phyloP scores from a whole-genome alignment of 2,797 vertebrate species.

The Lerista edwardsae region DNA sequence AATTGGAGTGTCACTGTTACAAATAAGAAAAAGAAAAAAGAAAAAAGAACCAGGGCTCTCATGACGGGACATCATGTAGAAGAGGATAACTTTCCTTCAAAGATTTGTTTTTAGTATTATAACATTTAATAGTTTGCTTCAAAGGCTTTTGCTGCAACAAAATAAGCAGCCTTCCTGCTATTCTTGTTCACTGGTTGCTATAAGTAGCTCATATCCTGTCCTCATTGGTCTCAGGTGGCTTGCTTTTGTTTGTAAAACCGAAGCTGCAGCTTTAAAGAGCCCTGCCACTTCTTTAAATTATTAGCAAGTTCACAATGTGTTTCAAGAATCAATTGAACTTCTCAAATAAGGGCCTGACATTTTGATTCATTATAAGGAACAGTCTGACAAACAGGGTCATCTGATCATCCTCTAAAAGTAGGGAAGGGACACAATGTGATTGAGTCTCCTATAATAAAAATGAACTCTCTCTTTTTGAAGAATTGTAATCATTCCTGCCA shows the following conservation, averaged over 20 bases:
- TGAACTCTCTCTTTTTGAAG: slow-evolving; percentile 37
- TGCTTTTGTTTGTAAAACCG: slow-evolving; percentile 91
- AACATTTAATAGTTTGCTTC: slow-evolving; percentile 95
- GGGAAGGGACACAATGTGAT: slow-evolving; percentile 59
- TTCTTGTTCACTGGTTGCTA: slow-evolving; percentile 95
- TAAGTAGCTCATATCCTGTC: slow-evolving; percentile 99
- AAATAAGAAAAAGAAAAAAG: slow-evolving; percentile 80
- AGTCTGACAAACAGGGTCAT: slow-evolving; percentile 36
- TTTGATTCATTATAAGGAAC: slow-evolving; percentile 58
- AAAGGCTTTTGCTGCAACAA: slow-evolving; percentile 84
- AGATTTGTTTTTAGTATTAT: slow-evolving; percentile 88
- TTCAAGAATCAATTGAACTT: slow-evolving; percentile 63
- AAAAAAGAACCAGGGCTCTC: slow-evolving; percentile 98
- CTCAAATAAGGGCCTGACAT: slow-evolving; percentile 64
- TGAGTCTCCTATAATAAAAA: slow-evolving; percentile 41
- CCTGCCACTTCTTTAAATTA: slow-evolving; percentile 84
- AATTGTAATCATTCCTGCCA: slow-evolving; percentile 57
- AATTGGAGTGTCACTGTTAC: slow-evolving; percentile 88
- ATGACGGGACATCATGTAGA: slow-evolving; percentile 88
- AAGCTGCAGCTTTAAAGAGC: slow-evolving; percentile 81
- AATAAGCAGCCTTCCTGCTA: slow-evolving; percentile 94
- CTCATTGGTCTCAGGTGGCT: slow-evolving; percentile 95
- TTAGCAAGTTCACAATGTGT: slow-evolving; percentile 78
- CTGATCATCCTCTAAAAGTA: slow-evolving; percentile 68
- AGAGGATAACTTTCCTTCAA: slow-evolving; percentile 97